Base-by-base conservation (phyloP, 2,113 vertebrate species). In the Toxostoma redivivum region DNA sequence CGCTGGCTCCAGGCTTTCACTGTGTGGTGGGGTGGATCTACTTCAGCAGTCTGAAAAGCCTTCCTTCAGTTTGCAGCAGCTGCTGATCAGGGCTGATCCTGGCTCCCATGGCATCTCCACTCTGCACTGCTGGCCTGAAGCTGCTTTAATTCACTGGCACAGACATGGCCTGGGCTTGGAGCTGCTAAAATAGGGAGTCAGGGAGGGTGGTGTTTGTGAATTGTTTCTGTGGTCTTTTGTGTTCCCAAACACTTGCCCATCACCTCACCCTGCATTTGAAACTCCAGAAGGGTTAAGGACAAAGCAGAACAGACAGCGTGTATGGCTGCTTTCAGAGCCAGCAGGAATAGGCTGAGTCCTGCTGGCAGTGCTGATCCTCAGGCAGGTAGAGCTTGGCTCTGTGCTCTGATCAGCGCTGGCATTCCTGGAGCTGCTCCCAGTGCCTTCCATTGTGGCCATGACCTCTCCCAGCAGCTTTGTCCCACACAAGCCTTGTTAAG, bases 111-210 rank as follows among this genome's bases (percentile, higher is more conserved):
- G 61, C 62, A 69, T 44, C 33, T 64, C 37, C 19, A 2, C 57
- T 70, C 60, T 1, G 2, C 50, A 12, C 30, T 2, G 27, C 66
- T 82, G 70, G 70, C 62, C 71, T 69, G 58, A 21, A 91, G 78
- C 66, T 80, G 65, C 3, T 17, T 72, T 65, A 10, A 25, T 38
- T 48, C 54, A 28, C 38, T 45, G 27, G 42, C 50, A 69, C 71
- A 54, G 70, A 21, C 31, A 1, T 38, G 76, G 31, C 47, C 50
- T 65, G 66, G 62, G 18, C 74, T 85, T 31, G 15, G 24, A 69
- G 69, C 56, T 88, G 47, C 77, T 72, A 2, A 67, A 76, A 21
- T 0, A 22, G 0, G 1, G n/a, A 35, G 17, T 15, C 0, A 0
- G 25, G 35, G 31, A 78, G 12, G 9, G 17, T 40, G 61, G 4